Conservation (phyloP, 2,888 invertebrate genomes). For the Ferrisia virgata region DNA sequence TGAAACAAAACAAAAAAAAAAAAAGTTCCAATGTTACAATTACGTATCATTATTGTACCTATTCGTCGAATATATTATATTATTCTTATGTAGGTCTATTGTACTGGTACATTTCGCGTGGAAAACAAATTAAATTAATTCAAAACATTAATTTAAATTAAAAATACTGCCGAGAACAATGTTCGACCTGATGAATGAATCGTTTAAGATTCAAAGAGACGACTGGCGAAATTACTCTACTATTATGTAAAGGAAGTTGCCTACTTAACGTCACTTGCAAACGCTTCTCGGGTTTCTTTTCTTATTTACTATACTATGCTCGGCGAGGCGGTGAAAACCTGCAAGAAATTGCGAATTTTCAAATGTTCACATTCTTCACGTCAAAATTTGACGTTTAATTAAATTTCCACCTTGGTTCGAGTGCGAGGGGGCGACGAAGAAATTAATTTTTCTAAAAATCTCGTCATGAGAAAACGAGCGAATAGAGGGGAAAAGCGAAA, state of each 20-base stretch:
- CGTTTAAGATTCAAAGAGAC: conserved; percentile 2
- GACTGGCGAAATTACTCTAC: conserved; percentile 11
- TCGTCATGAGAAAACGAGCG: too few relatives aligned
- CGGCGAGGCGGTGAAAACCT: not conserved
- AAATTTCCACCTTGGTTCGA: not conserved
- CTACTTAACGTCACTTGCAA: conserved; percentile 45
- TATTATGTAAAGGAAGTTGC: conserved; percentile 37
- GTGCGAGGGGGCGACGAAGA: too few relatives aligned
- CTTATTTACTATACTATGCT: not conserved
- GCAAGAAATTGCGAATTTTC: conserved; percentile 26
- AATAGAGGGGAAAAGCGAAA: too few relatives aligned
- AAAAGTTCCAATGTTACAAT: not conserved
- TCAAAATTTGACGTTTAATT: conserved; percentile 35
- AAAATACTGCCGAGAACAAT: not conserved
- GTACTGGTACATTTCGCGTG: not conserved
- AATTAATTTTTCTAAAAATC: not conserved
- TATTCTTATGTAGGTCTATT: not conserved
- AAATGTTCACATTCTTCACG: not conserved
- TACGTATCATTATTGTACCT: too few relatives aligned
- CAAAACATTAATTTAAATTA: not conserved
- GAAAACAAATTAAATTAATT: not conserved
- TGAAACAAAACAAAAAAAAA: not conserved
- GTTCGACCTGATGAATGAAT: not conserved
- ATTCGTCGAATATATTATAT: not conserved
- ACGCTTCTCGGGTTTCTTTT: conserved; percentile 29